Percentiles rank a stretch among this genome's conserved stretches.
Evolutionary conservation across 2,113 vertebrate genomes (phyloP).

Genomic region (Cavia porcellus): DNA sequence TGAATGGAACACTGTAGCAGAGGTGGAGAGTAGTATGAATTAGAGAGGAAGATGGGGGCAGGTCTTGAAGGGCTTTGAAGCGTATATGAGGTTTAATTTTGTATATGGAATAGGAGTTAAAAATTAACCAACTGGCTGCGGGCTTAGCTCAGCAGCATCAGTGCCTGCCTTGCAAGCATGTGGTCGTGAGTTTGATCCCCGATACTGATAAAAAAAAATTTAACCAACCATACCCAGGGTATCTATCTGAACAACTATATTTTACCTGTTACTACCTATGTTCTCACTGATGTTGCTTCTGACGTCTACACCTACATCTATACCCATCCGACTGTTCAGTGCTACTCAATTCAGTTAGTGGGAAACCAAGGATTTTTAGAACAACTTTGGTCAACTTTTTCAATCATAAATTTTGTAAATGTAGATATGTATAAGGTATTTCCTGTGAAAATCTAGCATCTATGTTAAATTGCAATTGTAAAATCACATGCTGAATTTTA

Average conservation of each 20-base stretch:
- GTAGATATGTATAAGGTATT: neutral
- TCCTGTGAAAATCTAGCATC: neutral
- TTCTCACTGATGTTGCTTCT: neutral
- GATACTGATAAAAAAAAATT: too few species aligned
- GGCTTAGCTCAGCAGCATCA: too few species aligned
- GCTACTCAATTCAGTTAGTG: neutral
- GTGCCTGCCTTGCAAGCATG: too few species aligned
- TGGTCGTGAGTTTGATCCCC: too few species aligned
- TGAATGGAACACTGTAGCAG: neutral
- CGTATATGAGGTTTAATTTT: neutral
- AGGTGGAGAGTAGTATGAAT: neutral
- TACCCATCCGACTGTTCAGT: neutral
- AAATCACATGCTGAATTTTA: neutral
- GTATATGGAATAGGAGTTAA: neutral
- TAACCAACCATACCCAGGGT: neutral
- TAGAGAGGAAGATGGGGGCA: neutral
- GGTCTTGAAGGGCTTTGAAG: neutral
- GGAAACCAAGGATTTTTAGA: neutral
- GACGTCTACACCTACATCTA: neutral
- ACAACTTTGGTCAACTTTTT: neutral
- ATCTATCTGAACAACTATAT: neutral
- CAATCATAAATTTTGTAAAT: neutral
- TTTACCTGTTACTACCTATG: neutral
- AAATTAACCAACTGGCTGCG: neutral
- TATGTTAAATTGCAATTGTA: neutral